Conservation (phyloP, 2,113 vertebrate genomes). For the Chlamydotis undulata region DNA sequence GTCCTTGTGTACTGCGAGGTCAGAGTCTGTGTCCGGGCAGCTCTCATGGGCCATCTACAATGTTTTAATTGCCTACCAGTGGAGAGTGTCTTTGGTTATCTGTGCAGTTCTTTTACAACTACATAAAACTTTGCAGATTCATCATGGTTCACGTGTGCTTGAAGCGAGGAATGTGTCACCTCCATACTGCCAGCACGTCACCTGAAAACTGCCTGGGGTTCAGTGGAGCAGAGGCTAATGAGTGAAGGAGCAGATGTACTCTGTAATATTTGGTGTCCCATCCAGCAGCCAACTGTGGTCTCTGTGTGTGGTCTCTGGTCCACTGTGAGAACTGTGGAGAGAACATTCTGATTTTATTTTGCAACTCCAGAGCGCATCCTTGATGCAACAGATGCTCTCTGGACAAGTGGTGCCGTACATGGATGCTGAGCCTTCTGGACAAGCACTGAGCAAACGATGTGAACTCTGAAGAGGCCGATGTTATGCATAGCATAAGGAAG, state of each 20-base stretch:
- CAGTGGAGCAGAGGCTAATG: neutral
- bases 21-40: neutral
- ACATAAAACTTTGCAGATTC: neutral
- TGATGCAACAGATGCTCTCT: neutral
- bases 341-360: neutral
- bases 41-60: neutral
- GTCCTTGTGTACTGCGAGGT: neutral
- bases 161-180: neutral
- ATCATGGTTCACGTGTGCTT: neutral
- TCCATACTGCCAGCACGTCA: neutral
- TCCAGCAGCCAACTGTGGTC: neutral
- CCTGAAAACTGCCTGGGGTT: neutral
- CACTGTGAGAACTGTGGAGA: neutral
- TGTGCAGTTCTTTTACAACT: neutral
- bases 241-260: neutral
- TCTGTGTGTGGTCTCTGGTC: neutral
- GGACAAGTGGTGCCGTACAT: neutral
- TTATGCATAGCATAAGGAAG: neutral
- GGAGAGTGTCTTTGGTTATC: neutral
- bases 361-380: neutral
- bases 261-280: neutral
- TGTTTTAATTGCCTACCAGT: neutral
- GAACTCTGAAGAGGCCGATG: neutral
- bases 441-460: neutral
- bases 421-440: neutral